A percentile compares a stretch with the other conserved stretches of the same genome.
phyloP scores from a whole-genome alignment of 2,797 vertebrate genomes.

The Todus mexicanus region DNA sequence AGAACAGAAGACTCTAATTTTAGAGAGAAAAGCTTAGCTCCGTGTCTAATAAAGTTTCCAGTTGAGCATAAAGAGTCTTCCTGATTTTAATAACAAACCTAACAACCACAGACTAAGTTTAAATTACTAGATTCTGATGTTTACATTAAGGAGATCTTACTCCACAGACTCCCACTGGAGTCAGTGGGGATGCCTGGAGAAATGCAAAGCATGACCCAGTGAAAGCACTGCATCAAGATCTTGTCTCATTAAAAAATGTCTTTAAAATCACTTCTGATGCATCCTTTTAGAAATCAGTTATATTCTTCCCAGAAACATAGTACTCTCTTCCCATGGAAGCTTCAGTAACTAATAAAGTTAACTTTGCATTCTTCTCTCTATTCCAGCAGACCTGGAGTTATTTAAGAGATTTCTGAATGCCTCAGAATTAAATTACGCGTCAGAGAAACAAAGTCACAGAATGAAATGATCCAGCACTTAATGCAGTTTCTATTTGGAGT shows the following conservation, averaged over 20 bases:
- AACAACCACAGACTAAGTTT: neutral
- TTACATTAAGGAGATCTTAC: neutral
- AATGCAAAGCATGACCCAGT: neutral
- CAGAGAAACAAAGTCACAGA: neutral
- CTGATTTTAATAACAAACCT: neutral
- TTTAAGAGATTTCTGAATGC: neutral
- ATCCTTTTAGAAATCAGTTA: neutral
- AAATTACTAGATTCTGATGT: neutral
- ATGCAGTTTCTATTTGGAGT: neutral
- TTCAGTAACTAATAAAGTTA: neutral
- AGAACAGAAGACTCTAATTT: neutral
- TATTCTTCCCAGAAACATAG: neutral
- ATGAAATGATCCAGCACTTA: neutral
- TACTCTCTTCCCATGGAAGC: neutral
- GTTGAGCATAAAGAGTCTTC: neutral
- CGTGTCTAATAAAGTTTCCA: neutral
- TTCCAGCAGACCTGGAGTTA: neutral
- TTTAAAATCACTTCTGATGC: neutral
- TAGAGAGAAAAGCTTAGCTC: neutral
- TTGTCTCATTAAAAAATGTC: neutral
- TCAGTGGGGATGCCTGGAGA: neutral
- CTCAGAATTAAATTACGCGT: neutral
- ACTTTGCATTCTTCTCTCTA: neutral
- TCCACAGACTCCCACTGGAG: neutral
- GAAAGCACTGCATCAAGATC: neutral